These are phyloP conservation scores for Trididemnum nubilum DNA, from an alignment of 23 tunicate species.

Conservation along the genomic window DNA sequence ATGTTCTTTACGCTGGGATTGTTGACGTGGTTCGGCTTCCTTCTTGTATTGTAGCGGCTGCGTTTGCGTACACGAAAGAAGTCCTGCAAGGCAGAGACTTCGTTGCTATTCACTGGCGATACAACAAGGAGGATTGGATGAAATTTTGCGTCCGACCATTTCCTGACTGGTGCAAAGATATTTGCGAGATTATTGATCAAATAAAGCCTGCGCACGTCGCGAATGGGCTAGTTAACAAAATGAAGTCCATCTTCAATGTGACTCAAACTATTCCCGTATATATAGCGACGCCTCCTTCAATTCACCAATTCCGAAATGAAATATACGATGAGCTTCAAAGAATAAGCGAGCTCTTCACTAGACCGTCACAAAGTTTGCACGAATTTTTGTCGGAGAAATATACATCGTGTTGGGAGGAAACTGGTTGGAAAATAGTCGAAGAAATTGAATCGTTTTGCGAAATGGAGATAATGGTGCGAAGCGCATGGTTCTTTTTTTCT, in stretches of 20 bases:
- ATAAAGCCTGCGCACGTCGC: background rate
- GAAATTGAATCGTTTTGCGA: too few relatives aligned
- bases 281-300: constrained; percentile 8
- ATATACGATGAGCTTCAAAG: background rate
- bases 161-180: background rate
- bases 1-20: background rate
- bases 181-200: background rate
- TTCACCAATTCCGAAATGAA: background rate
- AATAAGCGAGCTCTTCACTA: background rate
- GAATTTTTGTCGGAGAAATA: background rate
- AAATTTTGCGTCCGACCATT: background rate
- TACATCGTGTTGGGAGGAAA: background rate
- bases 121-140: background rate
- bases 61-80: background rate
- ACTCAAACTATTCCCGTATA: background rate
- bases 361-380: background rate
- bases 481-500: too few relatives aligned
- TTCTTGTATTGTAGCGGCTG: background rate
- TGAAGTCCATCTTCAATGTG: background rate
- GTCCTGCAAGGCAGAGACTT: background rate
- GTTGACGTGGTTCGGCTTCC: background rate
- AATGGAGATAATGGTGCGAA: too few relatives aligned
- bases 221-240: background rate
- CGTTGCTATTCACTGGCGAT: constrained; percentile 5
- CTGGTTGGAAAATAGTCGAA: background rate